phyloP scores from a whole-genome alignment of 2,888 invertebrate species.

The Malacosoma neustria region DNA sequence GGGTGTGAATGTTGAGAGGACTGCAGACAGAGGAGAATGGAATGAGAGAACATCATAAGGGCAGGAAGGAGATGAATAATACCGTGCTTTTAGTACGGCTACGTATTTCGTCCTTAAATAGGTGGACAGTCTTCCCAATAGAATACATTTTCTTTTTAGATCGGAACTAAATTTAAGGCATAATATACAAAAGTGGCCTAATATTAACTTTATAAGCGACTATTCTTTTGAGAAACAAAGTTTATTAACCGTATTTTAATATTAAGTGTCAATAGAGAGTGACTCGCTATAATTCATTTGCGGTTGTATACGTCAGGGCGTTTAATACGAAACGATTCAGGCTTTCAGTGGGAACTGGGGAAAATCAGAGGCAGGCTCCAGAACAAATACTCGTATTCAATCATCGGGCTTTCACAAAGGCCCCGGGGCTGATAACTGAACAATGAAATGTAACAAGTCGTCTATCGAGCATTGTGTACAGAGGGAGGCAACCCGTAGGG shows the following conservation, averaged over 20 bases:
- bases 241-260: neutral
- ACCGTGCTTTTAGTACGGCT: no score
- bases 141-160: no score
- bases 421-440: constrained; percentile 70
- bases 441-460: constrained; percentile 76
- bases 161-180: no score
- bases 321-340: constrained; percentile 49
- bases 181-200: no score
- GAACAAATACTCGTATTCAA: constrained; percentile 74
- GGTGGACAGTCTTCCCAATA: no score
- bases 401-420: constrained; percentile 69
- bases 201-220: no score
- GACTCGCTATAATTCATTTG: constrained; percentile 28
- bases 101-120: no score
- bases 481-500: constrained; percentile 26
- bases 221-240: no score
- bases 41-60: no score
- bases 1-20: no score
- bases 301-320: constrained; percentile 40
- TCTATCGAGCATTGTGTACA: constrained; percentile 68
- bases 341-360: constrained; percentile 58
- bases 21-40: no score
- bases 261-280: neutral
- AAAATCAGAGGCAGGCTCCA: constrained; percentile 66
- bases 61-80: no score